Evolutionary conservation across 1,140 invertebrate species (phyloP).

Genomic region (Lepidostoma basale): DNA sequence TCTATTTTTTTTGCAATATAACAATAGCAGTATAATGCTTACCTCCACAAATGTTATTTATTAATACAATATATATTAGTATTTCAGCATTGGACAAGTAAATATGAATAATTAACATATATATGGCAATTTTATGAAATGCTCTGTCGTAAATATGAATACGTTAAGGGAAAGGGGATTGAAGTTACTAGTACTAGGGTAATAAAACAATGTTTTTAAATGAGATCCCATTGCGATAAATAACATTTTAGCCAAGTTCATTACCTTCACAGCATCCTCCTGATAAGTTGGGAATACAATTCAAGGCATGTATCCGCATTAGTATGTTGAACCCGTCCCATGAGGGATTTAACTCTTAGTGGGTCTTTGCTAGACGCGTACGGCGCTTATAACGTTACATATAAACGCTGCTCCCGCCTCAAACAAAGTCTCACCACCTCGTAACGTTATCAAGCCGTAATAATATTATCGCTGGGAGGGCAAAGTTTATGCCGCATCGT

Average conservation of each 20-base stretch:
- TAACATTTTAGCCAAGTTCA: constrained; percentile 21
- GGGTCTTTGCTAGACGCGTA: constrained; percentile 22
- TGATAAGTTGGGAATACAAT: not conserved
- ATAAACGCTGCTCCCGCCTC: constrained; percentile 22
- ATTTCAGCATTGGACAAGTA: no score
- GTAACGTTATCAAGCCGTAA: constrained; percentile 43
- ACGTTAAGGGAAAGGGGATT: no score
- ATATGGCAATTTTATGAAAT: no score
- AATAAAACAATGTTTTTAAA: no score
- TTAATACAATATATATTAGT: no score
- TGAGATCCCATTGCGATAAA: constrained; percentile 20
- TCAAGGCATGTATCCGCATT: not conserved
- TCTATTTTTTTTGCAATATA: no score
- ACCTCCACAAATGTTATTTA: no score
- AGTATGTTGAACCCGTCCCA: constrained; percentile 22
- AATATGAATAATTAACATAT: no score
- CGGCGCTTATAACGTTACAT: constrained; percentile 11
- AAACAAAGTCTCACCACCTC: constrained; percentile 42
- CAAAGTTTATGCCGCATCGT: constrained; percentile 38
- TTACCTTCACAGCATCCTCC: constrained; percentile 4
- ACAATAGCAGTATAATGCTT: no score
- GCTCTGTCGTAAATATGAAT: no score
- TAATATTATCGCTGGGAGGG: constrained; percentile 41
- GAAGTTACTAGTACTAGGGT: no score
- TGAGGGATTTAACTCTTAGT: constrained; percentile 29